Evolutionary conservation across 2,888 invertebrate genomes (phyloP).

Genomic region (Coleophora flavipennella): DNA sequence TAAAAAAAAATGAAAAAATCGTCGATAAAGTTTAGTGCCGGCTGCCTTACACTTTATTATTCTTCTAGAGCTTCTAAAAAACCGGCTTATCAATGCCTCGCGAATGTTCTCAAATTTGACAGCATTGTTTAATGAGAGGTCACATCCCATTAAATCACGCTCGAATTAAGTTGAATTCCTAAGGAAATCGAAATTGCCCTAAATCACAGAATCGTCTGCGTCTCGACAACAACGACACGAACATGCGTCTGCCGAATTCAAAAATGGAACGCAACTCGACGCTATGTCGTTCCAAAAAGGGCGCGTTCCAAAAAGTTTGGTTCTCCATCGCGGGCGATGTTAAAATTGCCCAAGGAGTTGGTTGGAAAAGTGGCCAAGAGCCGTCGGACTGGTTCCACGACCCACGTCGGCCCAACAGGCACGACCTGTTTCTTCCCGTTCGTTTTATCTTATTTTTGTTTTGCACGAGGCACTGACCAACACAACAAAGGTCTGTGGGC

Average conservation of each 20-base stretch:
- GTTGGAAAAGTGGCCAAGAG: conserved; percentile 47
- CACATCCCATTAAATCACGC: not conserved
- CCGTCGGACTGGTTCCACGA: conserved; percentile 49
- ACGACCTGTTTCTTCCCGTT: conserved; percentile 52
- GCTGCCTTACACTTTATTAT: too few species aligned
- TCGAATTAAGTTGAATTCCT: conserved; percentile 66
- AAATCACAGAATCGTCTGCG: conserved; percentile 35
- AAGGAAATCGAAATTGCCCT: conserved; percentile 65
- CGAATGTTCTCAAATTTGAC: too few species aligned
- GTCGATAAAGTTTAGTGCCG: too few species aligned
- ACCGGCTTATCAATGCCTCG: too few species aligned
- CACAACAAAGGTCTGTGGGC: conserved; percentile 65
- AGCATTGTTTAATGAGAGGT: too few species aligned
- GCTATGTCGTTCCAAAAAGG: conserved; percentile 22
- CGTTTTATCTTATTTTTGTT: conserved; percentile 67
- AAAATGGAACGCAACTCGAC: conserved; percentile 12
- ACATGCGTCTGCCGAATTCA: conserved; percentile 1
- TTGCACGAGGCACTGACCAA: conserved; percentile 68
- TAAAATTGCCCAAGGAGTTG: conserved; percentile 21
- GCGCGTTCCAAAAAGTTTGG: conserved; percentile 1
- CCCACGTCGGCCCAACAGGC: conserved; percentile 21
- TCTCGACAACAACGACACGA: conserved; percentile 9
- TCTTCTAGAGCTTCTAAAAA: too few species aligned
- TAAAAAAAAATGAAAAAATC: too few species aligned
- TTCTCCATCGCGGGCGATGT: conserved; percentile 1